Evolutionary conservation across 2,888 invertebrate genomes (phyloP), one percentile per base, ranked within the genome.

Genomic region (Carcina quercana): DNA sequence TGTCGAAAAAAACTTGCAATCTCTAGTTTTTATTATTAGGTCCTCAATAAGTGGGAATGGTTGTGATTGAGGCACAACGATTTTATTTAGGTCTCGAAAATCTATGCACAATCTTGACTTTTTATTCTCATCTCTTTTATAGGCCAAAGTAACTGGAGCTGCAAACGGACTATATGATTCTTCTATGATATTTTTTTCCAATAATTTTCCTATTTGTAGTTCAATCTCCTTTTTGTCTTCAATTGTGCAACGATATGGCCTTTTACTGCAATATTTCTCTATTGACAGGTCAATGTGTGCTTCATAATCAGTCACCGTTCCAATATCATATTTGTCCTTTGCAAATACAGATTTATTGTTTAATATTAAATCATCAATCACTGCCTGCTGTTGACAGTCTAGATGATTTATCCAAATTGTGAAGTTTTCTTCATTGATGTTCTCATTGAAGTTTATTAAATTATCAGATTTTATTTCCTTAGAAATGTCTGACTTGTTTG

Each of bases 61-160:
- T 34, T 51, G 51, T 15, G 52, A 15, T 38, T 54, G 51, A 5
- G 47, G 50, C 6, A 45, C 34, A 5, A 52, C 41, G 11, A 53
- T 45, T 36, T 53, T 53, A 25, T 53, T 51, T 30, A 46, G 34
- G 2, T 55, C 54, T 33, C 45, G 29, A 25, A 50, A 60, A 34
- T 57, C 56, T 15, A 59, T 47, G 31, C 58, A 59, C 5, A 59
- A 29, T 28, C 58, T 47, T 3, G 53, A 41, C 42, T 48, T 47
- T 44, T 42, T 44, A 1, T 17, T 17, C 7, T 48, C 45, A 17
- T 48, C 45, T 32, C 28, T 45, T 38, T 45, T 45, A 32, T 25
- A 48, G 2, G 45, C 45, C 13, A 45, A 25, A 3, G 45, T 48
- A 1, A 48, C 45, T 5, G 45, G 43, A 2, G 45, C 44, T 1